phyloP scores from a whole-genome alignment of 2,888 invertebrate genomes.

The Dilophus febrilis region DNA sequence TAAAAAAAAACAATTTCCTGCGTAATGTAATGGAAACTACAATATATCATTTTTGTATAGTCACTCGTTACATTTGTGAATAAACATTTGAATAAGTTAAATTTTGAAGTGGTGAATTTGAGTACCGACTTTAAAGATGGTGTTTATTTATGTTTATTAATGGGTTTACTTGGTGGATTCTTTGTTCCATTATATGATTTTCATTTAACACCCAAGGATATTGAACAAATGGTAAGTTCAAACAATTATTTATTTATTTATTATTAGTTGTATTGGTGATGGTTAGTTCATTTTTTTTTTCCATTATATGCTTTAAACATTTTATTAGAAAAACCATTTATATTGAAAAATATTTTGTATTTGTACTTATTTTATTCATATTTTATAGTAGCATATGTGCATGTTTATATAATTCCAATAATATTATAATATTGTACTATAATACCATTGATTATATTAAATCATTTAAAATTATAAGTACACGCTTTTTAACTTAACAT shows the following conservation, averaged over 20 bases:
- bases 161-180: conserved; percentile 94
- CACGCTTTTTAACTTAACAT: too few species aligned
- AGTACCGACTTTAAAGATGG: conserved; percentile 96
- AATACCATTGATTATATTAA: too few species aligned
- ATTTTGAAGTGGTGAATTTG: conserved; percentile 84
- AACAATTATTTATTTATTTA: too few species aligned
- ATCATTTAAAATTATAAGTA: too few species aligned
- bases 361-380: not conserved
- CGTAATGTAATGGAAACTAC: too few species aligned
- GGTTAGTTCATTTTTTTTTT: too few species aligned
- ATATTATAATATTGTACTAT: too few species aligned
- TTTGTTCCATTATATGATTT: conserved; percentile 93
- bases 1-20: not conserved
- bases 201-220: conserved; percentile 78
- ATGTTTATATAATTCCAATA: too few species aligned
- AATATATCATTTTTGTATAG: conserved; percentile 35
- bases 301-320: too few species aligned
- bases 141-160: conserved; percentile 82
- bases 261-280: too few species aligned
- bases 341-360: not conserved
- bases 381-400: not conserved
- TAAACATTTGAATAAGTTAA: conserved; percentile 91
- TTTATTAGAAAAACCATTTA: not conserved
- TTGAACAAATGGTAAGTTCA: conserved; percentile 52
- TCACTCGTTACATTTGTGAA: conserved; percentile 96